Base-by-base conservation (phyloP, 2,888 invertebrate species). In the Epinotia demarniana region DNA sequence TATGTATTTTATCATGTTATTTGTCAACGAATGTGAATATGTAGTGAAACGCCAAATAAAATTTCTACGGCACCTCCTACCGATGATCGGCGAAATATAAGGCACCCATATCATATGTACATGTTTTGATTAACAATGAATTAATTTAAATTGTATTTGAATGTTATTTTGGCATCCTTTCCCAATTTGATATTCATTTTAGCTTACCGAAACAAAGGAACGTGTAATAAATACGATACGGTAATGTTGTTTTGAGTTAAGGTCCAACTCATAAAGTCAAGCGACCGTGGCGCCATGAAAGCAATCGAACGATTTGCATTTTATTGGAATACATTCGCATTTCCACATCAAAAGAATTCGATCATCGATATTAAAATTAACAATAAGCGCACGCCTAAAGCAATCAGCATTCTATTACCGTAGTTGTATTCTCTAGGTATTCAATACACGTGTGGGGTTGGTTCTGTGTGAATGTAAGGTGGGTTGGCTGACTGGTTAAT, bases 311-410 rank as follows among this genome's bases (percentile, higher is more conserved):
- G 72, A 90, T 90, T 90, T 86, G 86, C 91, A 91, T 90, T 86
- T 90, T 90, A 91, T 91, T 89, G 87, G 84, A 87, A 87, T 86
- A 86, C 80, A 86, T 82, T 83, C 78, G 58, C 82, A 89, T 91
- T 90, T 89, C 85, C 91, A 91, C 90, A 79, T 85, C 90, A 92
- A 90, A 91, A 86, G 89, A 85, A 82, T 85, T 85, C 83, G 85
- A 84, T 84, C 82, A 81, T 80, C 80, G 81, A 86, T 85, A 81
- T 81, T 80, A 75, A 68, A 76, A 70, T 76, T 73, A 79, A 70
- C 76, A 76, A 68, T 62, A 77, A 77, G 68, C 57, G 68, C 39
- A 19, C 33, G 27, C 70, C 55, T 67, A 70, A 76, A 72, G 76
- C 62, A 60, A 64, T 73, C 46, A 57, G n/a, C 75, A 64, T 66